Evolutionary conservation across 2,888 invertebrate genomes (phyloP).

Genomic region (Rhamphomyia laevipes): DNA sequence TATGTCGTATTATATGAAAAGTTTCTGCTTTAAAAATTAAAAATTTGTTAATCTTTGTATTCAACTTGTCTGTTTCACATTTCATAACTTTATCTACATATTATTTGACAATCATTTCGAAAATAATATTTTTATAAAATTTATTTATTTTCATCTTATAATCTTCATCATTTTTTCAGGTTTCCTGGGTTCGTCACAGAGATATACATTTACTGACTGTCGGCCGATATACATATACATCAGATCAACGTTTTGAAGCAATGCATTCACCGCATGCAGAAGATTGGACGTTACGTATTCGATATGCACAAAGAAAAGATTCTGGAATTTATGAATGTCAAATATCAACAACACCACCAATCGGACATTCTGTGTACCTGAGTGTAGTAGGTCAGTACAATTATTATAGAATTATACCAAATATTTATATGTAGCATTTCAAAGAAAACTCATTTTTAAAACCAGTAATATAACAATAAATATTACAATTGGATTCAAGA

Average conservation of each 20-base stretch:
- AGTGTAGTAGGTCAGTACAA: conserved; percentile 75
- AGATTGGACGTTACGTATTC: conserved; percentile 87
- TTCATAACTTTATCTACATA: no score
- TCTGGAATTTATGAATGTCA: conserved; percentile 85
- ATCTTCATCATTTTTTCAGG: conserved; percentile 61
- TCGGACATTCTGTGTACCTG: conserved; percentile 83
- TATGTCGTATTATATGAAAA: no score
- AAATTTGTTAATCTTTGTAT: no score
- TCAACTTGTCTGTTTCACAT: no score
- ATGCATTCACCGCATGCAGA: conserved; percentile 76
- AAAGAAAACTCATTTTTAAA: no score
- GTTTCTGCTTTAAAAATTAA: no score
- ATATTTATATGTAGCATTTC: no score
- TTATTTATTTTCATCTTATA: conserved; percentile 13
- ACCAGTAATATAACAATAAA: no score
- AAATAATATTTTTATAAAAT: not conserved
- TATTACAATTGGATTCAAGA: no score
- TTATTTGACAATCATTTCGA: no score
- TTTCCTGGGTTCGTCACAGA: conserved; percentile 83
- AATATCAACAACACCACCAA: conserved; percentile 85
- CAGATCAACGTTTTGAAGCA: conserved; percentile 80
- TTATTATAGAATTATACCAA: no score
- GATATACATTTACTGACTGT: conserved; percentile 84
- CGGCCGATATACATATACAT: conserved; percentile 82
- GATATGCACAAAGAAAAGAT: conserved; percentile 82